phyloP scores from a whole-genome alignment of 1,140 invertebrate genomes.

The Drepana arcuata region DNA sequence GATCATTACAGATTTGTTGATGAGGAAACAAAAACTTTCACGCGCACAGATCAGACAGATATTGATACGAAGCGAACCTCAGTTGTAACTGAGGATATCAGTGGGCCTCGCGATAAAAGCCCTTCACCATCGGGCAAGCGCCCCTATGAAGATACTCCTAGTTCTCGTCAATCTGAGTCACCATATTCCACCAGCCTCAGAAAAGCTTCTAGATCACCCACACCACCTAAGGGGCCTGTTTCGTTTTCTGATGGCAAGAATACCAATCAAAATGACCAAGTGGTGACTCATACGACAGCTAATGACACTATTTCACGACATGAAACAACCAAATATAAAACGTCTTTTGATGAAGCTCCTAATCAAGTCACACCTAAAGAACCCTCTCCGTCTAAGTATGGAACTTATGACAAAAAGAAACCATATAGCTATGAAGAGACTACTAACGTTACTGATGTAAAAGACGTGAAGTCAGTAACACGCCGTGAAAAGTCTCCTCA shows the following conservation, averaged over 20 bases:
- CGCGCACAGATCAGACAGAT: slow-evolving; percentile 17
- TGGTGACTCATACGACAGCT: neutral
- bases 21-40: slow-evolving; percentile 53
- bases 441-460: slow-evolving; percentile 3
- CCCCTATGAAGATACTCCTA: slow-evolving; percentile 9
- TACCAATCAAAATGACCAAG: neutral
- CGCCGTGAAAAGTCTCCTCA: slow-evolving; percentile 14
- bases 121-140: slow-evolving; percentile 15
- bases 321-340: slow-evolving; percentile 1
- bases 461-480: slow-evolving; percentile 7
- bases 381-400: slow-evolving; percentile 23
- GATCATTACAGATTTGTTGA: slow-evolving; percentile 50
- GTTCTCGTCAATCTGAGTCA: too few relatives aligned
- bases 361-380: too few relatives aligned
- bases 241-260: slow-evolving; percentile 3
- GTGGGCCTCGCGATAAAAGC: too few relatives aligned
- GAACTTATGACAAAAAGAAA: slow-evolving; percentile 26
- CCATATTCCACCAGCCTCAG: too few relatives aligned
- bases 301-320: neutral
- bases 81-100: too few relatives aligned
- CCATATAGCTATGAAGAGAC: slow-evolving; percentile 2
- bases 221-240: slow-evolving; percentile 17
- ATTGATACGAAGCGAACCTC: too few relatives aligned
- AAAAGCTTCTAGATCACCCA: too few relatives aligned
- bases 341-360: too few relatives aligned